Conservation (phyloP, 2,888 invertebrate genomes). For the Yponomeuta cagnagella region DNA sequence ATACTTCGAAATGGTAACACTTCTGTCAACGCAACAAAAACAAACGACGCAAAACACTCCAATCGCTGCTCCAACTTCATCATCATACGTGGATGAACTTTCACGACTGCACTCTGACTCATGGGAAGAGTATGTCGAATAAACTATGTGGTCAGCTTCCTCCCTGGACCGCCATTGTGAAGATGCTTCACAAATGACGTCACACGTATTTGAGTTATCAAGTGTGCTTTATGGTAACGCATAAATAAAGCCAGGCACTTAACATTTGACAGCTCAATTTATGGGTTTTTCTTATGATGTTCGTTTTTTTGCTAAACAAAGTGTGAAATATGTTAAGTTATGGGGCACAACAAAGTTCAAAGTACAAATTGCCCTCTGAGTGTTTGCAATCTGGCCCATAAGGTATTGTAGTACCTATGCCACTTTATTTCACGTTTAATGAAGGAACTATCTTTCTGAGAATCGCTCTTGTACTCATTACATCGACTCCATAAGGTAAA, state of each 20-base stretch:
- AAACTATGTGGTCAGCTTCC: slow-evolving; percentile 47
- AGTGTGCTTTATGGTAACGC: slow-evolving; percentile 2
- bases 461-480: background rate
- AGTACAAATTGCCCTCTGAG: background rate
- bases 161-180: background rate
- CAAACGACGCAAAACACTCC: background rate
- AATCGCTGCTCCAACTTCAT: slow-evolving; percentile 1
- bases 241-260: slow-evolving; percentile 11
- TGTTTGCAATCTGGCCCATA: background rate
- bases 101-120: slow-evolving; percentile 6
- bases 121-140: slow-evolving; percentile 41
- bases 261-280: slow-evolving; percentile 3
- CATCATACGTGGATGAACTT: slow-evolving; percentile 6
- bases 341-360: background rate
- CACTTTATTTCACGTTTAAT: background rate
- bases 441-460: background rate
- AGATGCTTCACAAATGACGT: slow-evolving; percentile 8
- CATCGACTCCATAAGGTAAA: background rate
- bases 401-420: background rate
- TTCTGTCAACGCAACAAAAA: background rate
- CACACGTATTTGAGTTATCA: background rate
- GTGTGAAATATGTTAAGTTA: background rate
- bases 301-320: background rate
- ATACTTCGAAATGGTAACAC: background rate
- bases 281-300: background rate